phyloP scores from a whole-genome alignment of 2,888 invertebrate species.

The Leucozona laternaria region DNA sequence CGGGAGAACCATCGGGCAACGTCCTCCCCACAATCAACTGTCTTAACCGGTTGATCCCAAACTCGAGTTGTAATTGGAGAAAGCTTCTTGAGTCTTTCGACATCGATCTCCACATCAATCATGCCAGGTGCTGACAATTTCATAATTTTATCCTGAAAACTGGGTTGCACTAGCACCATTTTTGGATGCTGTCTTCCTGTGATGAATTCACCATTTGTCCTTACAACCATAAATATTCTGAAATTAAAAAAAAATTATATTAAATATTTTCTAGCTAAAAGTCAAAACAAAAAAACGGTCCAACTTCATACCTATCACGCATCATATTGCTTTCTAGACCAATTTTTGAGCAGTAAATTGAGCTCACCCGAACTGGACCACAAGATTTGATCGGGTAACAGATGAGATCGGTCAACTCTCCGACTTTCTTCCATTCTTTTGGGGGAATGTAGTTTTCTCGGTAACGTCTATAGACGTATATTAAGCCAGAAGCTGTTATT shows the following conservation, averaged over 20 bases:
- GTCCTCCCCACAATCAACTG: conserved; percentile 89
- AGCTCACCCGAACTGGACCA: conserved; percentile 84
- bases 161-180: conserved; percentile 85
- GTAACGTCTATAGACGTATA: conserved; percentile 68
- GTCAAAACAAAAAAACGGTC: background rate
- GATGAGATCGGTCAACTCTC: conserved; percentile 85
- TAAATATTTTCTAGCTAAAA: background rate
- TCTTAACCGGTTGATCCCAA: conserved; percentile 86
- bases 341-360: conserved; percentile 85
- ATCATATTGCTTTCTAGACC: conserved; percentile 85
- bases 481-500: conserved; percentile 56
- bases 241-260: background rate
- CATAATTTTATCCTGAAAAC: conserved; percentile 81
- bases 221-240: conserved; percentile 86
- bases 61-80: conserved; percentile 84
- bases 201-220: conserved; percentile 85
- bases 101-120: conserved; percentile 85
- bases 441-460: conserved; percentile 68
- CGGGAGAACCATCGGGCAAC: conserved; percentile 89
- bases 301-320: conserved; percentile 85
- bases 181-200: conserved; percentile 86
- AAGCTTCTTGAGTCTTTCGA: conserved; percentile 81
- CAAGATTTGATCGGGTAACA: conserved; percentile 87
- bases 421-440: conserved; percentile 85
- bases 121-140: conserved; percentile 85